Percentiles rank a stretch among this genome's conserved stretches.
Evolutionary conservation across 1,140 invertebrate genomes (phyloP).

Genomic region (fruit fly (Drosophila melanogaster)): DNA sequence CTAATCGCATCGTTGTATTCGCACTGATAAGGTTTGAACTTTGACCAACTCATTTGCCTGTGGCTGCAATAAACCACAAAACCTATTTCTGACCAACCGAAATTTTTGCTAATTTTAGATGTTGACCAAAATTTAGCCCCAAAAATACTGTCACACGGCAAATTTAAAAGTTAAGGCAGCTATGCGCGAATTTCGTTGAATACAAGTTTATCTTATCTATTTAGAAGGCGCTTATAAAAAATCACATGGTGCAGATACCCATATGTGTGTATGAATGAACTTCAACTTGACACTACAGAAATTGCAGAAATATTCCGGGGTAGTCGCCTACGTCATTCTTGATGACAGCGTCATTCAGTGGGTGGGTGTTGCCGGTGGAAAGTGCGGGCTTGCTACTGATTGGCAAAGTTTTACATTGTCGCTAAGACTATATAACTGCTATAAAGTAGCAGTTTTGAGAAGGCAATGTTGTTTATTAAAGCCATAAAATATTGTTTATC

Average conservation of each 20-base stretch:
- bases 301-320: slow-evolving; percentile 23
- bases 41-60: slow-evolving; percentile 10
- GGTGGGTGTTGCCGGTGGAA: background rate
- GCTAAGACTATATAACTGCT: background rate
- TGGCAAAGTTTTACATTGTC: background rate
- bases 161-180: slow-evolving; percentile 7
- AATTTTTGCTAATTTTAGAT: background rate
- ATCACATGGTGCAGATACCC: slow-evolving; percentile 30
- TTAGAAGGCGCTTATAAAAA: slow-evolving; percentile 11
- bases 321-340: slow-evolving; percentile 23
- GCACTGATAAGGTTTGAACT: background rate
- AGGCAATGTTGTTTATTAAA: too few relatives aligned
- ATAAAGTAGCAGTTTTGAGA: background rate
- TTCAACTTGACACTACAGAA: slow-evolving; percentile 9
- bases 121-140: slow-evolving; percentile 3
- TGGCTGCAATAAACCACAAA: background rate
- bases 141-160: slow-evolving; percentile 7
- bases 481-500: too few relatives aligned
- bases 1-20: slow-evolving; percentile 2
- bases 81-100: slow-evolving; percentile 14
- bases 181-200: slow-evolving; percentile 18
- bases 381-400: background rate
- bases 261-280: slow-evolving; percentile 24
- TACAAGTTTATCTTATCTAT: slow-evolving; percentile 42
- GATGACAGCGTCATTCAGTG: slow-evolving; percentile 8